Evolutionary conservation across 2,797 vertebrate genomes (phyloP), one percentile per base, ranked within the genome.

Genomic region (Pantherophis vulpinus): DNA sequence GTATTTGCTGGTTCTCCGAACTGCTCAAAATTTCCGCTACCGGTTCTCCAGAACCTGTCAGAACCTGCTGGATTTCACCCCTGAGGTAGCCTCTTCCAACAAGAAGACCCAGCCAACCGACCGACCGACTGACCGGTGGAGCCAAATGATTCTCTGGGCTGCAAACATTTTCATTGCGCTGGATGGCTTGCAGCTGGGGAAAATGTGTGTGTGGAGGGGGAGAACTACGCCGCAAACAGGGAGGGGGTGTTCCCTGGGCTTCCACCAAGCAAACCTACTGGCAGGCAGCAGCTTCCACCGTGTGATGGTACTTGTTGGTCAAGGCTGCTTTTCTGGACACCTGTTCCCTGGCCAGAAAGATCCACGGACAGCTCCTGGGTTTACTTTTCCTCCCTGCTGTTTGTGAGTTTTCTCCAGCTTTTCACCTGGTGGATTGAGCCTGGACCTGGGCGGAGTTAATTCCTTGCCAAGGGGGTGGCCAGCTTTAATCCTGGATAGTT

Each of bases 61-160:
- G 5, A 47, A 47, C 7, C 47, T 51, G 47, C 47, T 51, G 47
- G 6, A 51, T 51, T 8, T 51, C 47, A 51, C 47, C 47, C 47
- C 47, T 51, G 47, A 51, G 47, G 47, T 32, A 16, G 14, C 2
- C 13, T 27, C 25, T 27, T 27, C 60, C 10, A 74, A 74, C 6
- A 0, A 60, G 90, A 63, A 32, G 87, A 51, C 13, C 90, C 91
- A 95, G 93, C 94, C 47, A 1, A 51, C 47, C 7, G 47, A 51
- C 47, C 6, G 7, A 51, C 47, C 6, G 6, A 51, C 47, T 54
- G 47, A 51, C 47, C 89, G 88, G 92, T 90, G 90, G 89, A 93
- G 42, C 86, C 93, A 61, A 47, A 47, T 55, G 95, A 88, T 91
- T 93, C 90, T 59, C 63, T 59, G 13, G 3, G 56, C 90, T 94